A percentile compares a stretch with the other conserved stretches of the same genome.
Conservation (phyloP, 2,113 vertebrate species). For the Saccopteryx leptura region DNA sequence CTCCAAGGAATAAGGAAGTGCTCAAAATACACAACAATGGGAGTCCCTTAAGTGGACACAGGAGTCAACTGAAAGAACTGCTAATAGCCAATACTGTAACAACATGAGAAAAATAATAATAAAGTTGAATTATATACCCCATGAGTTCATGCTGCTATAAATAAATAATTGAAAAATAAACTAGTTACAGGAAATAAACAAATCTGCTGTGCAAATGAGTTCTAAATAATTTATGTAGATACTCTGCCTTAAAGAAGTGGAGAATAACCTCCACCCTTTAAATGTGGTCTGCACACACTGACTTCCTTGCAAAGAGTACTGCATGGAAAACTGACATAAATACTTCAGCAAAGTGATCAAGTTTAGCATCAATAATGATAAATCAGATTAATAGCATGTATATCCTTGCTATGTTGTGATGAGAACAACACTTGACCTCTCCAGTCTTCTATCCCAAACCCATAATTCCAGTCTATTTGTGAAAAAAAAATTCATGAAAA, state of each 20-base stretch:
- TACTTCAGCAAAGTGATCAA: not conserved
- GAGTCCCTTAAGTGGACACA: not conserved
- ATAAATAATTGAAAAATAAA: not conserved
- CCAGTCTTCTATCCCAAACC: not conserved
- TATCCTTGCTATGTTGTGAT: not conserved
- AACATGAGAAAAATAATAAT: not conserved
- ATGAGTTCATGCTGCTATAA: not conserved
- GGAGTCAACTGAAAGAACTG: not conserved
- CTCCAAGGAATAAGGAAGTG: conserved; percentile 14
- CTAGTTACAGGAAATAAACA: not conserved
- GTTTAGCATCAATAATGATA: not conserved
- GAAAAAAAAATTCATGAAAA: not conserved
- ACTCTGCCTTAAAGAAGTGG: not conserved
- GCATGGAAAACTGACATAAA: not conserved
- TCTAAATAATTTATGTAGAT: not conserved
- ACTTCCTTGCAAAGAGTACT: not conserved
- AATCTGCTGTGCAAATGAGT: not conserved
- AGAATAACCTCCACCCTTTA: not conserved
- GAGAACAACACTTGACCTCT: not conserved
- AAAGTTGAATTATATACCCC: not conserved
- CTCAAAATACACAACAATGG: not conserved
- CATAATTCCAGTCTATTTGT: not conserved
- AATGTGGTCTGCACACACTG: not conserved
- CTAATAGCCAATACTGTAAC: not conserved
- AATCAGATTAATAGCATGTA: not conserved